Conservation (phyloP, 30 jellyfish, hydroid and myxozoan genomes). For the Hydractinia symbiolongicarpus region DNA sequence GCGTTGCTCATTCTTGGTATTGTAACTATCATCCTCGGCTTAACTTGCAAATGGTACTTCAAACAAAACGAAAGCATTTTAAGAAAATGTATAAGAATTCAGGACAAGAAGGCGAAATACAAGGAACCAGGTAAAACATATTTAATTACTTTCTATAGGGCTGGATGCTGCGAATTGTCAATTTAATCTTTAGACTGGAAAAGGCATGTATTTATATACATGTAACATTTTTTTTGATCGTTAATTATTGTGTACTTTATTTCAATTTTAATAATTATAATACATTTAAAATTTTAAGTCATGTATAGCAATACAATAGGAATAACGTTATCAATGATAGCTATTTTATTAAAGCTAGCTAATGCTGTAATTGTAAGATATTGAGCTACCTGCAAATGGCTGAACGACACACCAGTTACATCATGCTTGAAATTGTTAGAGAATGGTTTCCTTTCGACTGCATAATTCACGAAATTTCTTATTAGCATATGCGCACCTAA, state of each 20-base stretch:
- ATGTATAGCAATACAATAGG: too few species aligned
- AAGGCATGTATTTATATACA: neutral
- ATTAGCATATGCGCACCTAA: too few species aligned
- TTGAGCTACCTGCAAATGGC: too few species aligned
- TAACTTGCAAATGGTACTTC: slow-evolving; percentile 1
- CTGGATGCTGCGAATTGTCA: neutral
- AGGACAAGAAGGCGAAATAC: neutral
- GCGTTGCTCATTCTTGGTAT: slow-evolving; percentile 59
- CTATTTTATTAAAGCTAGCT: too few species aligned
- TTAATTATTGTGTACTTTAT: neutral
- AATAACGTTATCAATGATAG: too few species aligned
- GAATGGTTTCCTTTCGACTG: too few species aligned
- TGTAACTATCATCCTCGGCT: slow-evolving; percentile 39
- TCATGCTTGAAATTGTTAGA: too few species aligned
- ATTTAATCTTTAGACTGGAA: neutral
- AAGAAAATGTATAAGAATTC: neutral
- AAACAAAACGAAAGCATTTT: neutral
- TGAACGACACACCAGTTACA: too few species aligned
- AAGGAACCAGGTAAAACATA: neutral
- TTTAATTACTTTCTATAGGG: too few species aligned
- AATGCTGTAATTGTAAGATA: too few species aligned
- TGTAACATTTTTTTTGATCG: neutral
- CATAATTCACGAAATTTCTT: too few species aligned
- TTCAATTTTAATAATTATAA: neutral
- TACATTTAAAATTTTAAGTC: too few species aligned